phyloP scores from a whole-genome alignment of 1,140 invertebrate genomes.

The Cyphomyrmex costatus region DNA sequence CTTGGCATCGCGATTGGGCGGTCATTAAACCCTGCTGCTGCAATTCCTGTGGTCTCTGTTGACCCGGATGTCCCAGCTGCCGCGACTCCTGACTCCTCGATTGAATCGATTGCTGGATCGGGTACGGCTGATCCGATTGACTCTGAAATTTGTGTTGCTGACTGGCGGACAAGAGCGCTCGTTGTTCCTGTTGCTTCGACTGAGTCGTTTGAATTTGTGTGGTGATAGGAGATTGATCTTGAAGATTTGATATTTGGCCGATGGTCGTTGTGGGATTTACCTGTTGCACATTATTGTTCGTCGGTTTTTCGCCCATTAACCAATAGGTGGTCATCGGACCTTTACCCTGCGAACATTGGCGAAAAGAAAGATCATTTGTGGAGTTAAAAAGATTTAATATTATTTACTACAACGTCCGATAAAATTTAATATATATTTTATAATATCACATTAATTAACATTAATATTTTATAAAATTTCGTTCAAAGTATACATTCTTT shows the following conservation, averaged over 20 bases:
- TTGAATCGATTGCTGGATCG: conserved; percentile 52
- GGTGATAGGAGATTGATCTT: not conserved
- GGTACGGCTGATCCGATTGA: conserved; percentile 47
- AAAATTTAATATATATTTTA: not conserved
- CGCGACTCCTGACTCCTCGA: conserved; percentile 29
- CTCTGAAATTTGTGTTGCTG: conserved; percentile 41
- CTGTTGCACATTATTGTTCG: conserved; percentile 71
- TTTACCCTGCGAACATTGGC: conserved; percentile 90
- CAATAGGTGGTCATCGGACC: conserved; percentile 96
- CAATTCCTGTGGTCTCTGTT: conserved; percentile 41
- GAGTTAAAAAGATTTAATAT: not conserved
- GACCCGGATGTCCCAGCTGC: conserved; percentile 56
- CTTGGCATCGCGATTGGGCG: conserved; percentile 21
- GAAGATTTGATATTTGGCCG: not conserved
- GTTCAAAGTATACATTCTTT: not conserved
- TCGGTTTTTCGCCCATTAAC: conserved; percentile 91
- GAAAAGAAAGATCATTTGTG: conserved; percentile 12
- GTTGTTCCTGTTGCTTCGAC: conserved; percentile 43
- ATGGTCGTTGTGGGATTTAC: conserved; percentile 30
- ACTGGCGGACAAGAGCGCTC: not conserved
- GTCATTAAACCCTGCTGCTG: conserved; percentile 36
- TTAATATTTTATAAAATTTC: not conserved
- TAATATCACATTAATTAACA: too few species aligned
- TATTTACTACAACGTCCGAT: not conserved
- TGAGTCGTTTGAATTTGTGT: conserved; percentile 21